Evolutionary conservation across 2,113 vertebrate species (phyloP).

Genomic region (Oreotrochilus melanogaster): DNA sequence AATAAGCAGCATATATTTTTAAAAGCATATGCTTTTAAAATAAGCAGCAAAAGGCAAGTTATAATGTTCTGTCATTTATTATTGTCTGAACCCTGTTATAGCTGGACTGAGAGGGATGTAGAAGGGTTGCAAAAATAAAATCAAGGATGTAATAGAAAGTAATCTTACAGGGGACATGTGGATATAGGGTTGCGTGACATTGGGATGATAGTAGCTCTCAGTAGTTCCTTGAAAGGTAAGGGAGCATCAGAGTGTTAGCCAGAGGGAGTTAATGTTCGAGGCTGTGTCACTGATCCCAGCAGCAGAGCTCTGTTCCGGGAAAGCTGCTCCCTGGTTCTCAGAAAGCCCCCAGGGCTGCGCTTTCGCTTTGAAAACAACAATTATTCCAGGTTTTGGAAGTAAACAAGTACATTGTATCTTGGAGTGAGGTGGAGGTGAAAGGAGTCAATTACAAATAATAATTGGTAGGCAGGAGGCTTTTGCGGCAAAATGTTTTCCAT

Average conservation of each 20-base stretch:
- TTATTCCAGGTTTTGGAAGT: not conserved
- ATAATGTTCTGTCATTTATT: not conserved
- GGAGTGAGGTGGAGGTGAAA: not conserved
- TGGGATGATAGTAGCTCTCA: not conserved
- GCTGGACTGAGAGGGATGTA: not conserved
- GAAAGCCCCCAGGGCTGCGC: not conserved
- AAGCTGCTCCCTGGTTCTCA: not conserved
- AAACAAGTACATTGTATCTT: not conserved
- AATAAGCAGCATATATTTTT: not conserved
- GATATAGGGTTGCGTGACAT: rapidly evolving
- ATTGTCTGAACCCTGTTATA: not conserved
- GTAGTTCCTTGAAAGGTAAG: not conserved
- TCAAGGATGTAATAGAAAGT: not conserved
- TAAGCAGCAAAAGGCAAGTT: not conserved
- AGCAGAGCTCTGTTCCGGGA: not conserved
- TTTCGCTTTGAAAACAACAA: not conserved
- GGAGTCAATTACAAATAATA: not conserved
- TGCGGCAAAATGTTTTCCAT: not conserved
- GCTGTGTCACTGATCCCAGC: not conserved
- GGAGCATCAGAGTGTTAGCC: not conserved
- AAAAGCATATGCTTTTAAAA: not conserved
- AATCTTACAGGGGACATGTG: not conserved
- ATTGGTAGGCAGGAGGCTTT: not conserved
- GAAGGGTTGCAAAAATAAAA: not conserved
- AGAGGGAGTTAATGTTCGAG: not conserved